Base-by-base conservation (phyloP, 64 coral and sea anemone genomes). In the Cladopsammia gracilis region DNA sequence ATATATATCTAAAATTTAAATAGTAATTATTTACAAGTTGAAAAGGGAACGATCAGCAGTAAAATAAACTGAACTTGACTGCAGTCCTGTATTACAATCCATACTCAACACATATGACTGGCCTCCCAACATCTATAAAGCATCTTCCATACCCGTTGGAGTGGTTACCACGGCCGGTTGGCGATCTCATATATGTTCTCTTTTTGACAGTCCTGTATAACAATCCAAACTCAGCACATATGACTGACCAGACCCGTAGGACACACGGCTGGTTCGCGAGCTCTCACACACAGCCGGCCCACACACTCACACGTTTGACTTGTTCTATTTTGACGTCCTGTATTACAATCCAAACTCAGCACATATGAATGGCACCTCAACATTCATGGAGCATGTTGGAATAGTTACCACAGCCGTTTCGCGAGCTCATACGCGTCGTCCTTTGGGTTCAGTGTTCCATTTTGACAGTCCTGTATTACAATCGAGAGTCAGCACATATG, bases 21-120 rank as follows among this genome's bases (percentile, higher is more conserved):
- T 34, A 34, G 34, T 34, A 34, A 56, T 12, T 56, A 10, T 56
- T 56, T 56, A 12, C 53, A 12, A 56, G 53, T 56, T 56, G 6
- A 56, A 10, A 56, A 7, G 12, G 7, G 12, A 7, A 56, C 1
- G 53, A 12, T 7, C 12, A 56, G 12, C 12, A 10, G 53, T 12
- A 56, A 12, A 7, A 10, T 12, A 56, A 56, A 12, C 53, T 56
- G 53, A 56, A 56, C 12, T 56, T 56, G 34, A 34, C 34, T 34
- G 34, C 53, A 56, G 53, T 56, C 53, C 12, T 12, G 53, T 10
- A 56, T 56, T 56, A 56, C 53, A 56, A 12, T 12, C 53, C 12
- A 10, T 7, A 67, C 62, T 84, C 80, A 48, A 67, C n/a, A 68
- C 80, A 84, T 46, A 82, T 7, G 14, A 64, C 23, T 62, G 45